Conservation (phyloP, 2,113 vertebrate genomes). For the Saccopteryx leptura region DNA sequence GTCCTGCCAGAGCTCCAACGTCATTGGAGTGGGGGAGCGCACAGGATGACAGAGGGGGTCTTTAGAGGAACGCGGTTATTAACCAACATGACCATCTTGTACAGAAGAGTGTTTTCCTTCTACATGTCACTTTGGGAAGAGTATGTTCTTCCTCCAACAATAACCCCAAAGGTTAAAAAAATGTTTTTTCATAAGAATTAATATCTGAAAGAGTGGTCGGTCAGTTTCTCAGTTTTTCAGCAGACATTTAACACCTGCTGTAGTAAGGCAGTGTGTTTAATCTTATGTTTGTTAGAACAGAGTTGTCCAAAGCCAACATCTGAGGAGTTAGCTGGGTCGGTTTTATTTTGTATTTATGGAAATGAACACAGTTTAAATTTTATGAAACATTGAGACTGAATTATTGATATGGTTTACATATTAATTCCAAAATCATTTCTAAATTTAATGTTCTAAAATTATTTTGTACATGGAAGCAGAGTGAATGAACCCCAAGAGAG, state of each 20-base stretch:
- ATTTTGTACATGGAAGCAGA: not conserved
- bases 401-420: not conserved
- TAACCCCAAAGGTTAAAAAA: not conserved
- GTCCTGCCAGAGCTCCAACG: not conserved
- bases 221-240: not conserved
- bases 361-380: slow-evolving; percentile 35
- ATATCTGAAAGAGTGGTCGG: not conserved
- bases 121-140: not conserved
- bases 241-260: not conserved
- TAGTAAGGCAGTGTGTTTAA: not conserved
- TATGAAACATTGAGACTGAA: not conserved
- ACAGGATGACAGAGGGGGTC: not conserved
- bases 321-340: not conserved
- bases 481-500: not conserved
- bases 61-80: not conserved
- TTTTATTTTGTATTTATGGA: slow-evolving; percentile 27
- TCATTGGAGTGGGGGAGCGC: fast-evolving
- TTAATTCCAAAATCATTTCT: not conserved
- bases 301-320: not conserved
- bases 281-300: slow-evolving; percentile 41
- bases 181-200: not conserved
- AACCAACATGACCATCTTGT: not conserved
- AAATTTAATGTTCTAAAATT: not conserved
- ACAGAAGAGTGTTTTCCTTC: not conserved
- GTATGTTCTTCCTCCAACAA: not conserved